phyloP scores from a whole-genome alignment of 2,888 invertebrate genomes.

The Norana najaformis region DNA sequence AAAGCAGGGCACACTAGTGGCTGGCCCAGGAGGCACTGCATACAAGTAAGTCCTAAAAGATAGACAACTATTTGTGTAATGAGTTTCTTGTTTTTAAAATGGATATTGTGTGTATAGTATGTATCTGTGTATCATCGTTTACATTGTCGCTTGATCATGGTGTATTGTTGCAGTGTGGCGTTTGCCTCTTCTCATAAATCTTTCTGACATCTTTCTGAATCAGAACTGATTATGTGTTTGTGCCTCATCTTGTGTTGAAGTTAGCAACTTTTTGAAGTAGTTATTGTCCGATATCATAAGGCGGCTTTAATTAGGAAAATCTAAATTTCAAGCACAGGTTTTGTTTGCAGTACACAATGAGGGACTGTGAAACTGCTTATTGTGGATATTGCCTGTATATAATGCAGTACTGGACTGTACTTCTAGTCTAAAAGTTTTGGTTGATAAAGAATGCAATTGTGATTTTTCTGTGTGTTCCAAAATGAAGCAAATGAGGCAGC shows the following conservation, averaged over 20 bases:
- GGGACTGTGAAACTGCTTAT: too few species aligned
- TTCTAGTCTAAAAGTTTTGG: too few species aligned
- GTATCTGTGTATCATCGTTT: background rate
- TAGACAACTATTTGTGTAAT: background rate
- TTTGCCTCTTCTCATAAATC: background rate
- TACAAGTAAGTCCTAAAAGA: background rate
- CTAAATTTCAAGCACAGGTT: background rate
- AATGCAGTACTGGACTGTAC: too few species aligned
- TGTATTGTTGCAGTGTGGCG: background rate
- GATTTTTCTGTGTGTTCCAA: too few species aligned
- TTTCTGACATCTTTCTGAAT: background rate
- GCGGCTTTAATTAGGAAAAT: background rate
- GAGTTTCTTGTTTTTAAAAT: background rate
- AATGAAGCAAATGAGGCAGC: too few species aligned
- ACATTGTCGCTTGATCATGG: constrained; percentile 13
- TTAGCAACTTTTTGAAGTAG: background rate
- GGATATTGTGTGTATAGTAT: background rate
- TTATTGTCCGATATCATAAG: background rate
- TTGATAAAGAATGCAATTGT: too few species aligned
- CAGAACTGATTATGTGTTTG: background rate
- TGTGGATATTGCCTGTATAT: too few species aligned
- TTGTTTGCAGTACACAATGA: too few species aligned
- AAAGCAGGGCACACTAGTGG: too few species aligned
- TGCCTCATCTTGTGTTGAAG: background rate
- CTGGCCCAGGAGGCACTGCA: background rate